Base-by-base conservation (phyloP, 2,113 vertebrate species). In the Pampusana beccarii region DNA sequence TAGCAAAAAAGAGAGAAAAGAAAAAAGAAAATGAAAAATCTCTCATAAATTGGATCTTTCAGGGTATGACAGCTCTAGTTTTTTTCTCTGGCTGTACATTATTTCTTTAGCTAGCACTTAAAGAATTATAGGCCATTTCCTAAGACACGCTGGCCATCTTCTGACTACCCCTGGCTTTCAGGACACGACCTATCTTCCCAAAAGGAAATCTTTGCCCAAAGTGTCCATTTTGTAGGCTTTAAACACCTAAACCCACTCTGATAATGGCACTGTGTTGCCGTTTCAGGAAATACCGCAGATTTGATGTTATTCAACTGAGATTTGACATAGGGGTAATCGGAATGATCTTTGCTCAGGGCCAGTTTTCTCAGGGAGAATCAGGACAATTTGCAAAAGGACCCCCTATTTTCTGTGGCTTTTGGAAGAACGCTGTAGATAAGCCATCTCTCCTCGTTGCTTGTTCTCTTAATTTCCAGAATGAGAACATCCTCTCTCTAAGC, bases 1-100 rank as follows among this genome's bases (percentile, higher is more conserved):
- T 97, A 90, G 86, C 53, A 81, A 88, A 83, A 61, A 74, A 64
- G 11, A 58, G 40, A 79, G 25, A 57, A 72, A 77, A 94, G 44
- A 86, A 89, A 82, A 87, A 87, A 84, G 53, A 72, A 94, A 93
- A 85, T 33, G 5, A 92, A 93, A 93, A 96, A 66, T 92, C 65
- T 69, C 79, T 91, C 51, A 61, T 92, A 96, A 92, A 83, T 88
- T 79, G 93, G 53, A 86, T 86, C 83, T 93, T 95, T 72, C 60
- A 87, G 15, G 19, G 62, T 85, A 78, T 96, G 82, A 75, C 91
- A 87, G 80, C 50, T 93, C 83, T 42, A 83, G 4, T 44, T 93
- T 83, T 83, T 54, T 97, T 83, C 25, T 90, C 62, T 88, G 44
- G 18, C 29, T 69, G 34, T 33, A 74, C 33, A 16, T 75, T 90